Percentiles rank a stretch among this genome's conserved stretches.
These are phyloP conservation scores for Drosophila pachea DNA, from an alignment of 1,140 invertebrate species.

Conservation along the genomic window DNA sequence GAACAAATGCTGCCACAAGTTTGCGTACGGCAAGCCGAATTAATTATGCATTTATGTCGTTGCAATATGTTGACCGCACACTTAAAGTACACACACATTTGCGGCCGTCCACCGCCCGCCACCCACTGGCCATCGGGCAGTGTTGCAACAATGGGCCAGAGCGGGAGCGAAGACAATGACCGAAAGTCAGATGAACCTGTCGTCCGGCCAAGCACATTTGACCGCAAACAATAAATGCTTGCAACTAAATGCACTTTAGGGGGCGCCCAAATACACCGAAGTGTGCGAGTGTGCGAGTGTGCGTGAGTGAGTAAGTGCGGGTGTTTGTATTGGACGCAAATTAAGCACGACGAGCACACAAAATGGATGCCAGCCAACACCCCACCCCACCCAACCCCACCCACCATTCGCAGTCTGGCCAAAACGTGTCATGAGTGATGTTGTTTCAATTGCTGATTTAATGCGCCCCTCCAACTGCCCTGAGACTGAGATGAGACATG, in stretches of 20 bases:
- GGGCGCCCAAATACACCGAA: constrained; percentile 34
- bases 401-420: constrained; percentile 34
- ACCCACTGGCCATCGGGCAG: neutral
- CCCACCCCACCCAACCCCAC: neutral
- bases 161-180: constrained; percentile 52
- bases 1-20: constrained; percentile 31
- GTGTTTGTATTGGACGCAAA: constrained; percentile 58
- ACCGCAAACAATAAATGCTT: constrained; percentile 77
- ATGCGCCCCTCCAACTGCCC: constrained; percentile 59
- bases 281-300: constrained; percentile 30
- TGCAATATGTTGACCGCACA: constrained; percentile 65
- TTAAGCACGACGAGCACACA: constrained; percentile 72
- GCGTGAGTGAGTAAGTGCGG: constrained; percentile 23
- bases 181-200: constrained; percentile 26
- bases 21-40: constrained; percentile 65
- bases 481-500: constrained; percentile 8
- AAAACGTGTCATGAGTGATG: constrained; percentile 77
- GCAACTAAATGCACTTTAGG: constrained; percentile 76
- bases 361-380: constrained; percentile 45
- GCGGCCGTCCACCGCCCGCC: neutral
- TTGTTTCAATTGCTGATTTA: constrained; percentile 78
- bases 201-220: constrained; percentile 56
- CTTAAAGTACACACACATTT: constrained; percentile 19
- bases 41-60: constrained; percentile 77
- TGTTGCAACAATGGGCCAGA: constrained; percentile 62